These are phyloP conservation scores for Crepidodera aurea DNA, from an alignment of 2,888 invertebrate genomes.

Conservation along the genomic window DNA sequence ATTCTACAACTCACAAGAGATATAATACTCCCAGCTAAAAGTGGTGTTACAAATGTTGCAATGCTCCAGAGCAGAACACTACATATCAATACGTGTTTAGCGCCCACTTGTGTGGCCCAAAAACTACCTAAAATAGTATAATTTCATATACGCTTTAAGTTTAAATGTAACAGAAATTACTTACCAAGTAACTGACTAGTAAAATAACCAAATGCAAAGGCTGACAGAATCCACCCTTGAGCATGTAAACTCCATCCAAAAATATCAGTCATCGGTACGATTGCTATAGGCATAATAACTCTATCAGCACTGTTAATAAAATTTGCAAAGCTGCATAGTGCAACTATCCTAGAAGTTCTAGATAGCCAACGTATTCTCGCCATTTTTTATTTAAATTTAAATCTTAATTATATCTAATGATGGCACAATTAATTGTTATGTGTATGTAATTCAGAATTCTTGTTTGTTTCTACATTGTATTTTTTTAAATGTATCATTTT, in stretches of 20 bases:
- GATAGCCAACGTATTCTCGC: slow-evolving; percentile 64
- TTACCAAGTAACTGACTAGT: slow-evolving; percentile 72
- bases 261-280: slow-evolving; percentile 76
- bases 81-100: slow-evolving; percentile 71
- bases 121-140: slow-evolving; percentile 73
- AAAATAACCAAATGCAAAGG: slow-evolving; percentile 79
- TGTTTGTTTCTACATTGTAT: slow-evolving; percentile 18
- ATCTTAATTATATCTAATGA: background rate
- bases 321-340: slow-evolving; percentile 75
- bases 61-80: slow-evolving; percentile 78
- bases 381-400: slow-evolving; percentile 51
- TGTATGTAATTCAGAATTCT: slow-evolving; percentile 13
- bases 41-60: slow-evolving; percentile 74
- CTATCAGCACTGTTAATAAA: slow-evolving; percentile 81
- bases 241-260: slow-evolving; percentile 75
- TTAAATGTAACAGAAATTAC: slow-evolving; percentile 25
- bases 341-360: slow-evolving; percentile 68
- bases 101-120: slow-evolving; percentile 73
- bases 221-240: slow-evolving; percentile 79
- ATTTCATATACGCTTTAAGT: too few relatives aligned
- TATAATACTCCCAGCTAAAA: slow-evolving; percentile 71
- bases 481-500: slow-evolving; percentile 21
- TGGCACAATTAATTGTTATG: slow-evolving; percentile 13
- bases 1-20: slow-evolving; percentile 72
- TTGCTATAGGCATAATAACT: slow-evolving; percentile 81